phyloP scores from a whole-genome alignment of 1,140 invertebrate species.

The Mesaphorura yosii region DNA sequence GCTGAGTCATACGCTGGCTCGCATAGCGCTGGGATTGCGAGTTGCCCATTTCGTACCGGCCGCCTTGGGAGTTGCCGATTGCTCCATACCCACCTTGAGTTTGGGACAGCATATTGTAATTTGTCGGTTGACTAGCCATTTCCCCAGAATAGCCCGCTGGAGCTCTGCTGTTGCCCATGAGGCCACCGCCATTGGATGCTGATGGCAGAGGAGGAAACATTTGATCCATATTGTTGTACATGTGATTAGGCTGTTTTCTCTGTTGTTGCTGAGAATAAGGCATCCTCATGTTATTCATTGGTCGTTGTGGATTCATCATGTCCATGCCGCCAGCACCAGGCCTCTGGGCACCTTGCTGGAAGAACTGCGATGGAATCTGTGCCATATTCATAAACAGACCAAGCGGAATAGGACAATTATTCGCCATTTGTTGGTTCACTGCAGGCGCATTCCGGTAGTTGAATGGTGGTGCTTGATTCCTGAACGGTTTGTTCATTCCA shows the following conservation, averaged over 20 bases:
- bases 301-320: neutral
- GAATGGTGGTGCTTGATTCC: too few species aligned
- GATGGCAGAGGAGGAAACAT: constrained; percentile 16
- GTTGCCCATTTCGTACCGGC: too few species aligned
- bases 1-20: constrained; percentile 22
- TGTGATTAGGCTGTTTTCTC: neutral
- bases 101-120: constrained; percentile 7
- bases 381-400: constrained; percentile 92
- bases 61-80: constrained; percentile 16
- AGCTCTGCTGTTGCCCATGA: too few species aligned
- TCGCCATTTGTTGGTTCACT: constrained; percentile 4
- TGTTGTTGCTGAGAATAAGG: neutral
- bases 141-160: constrained; percentile 10
- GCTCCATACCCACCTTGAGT: constrained; percentile 4
- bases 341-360: constrained; percentile 38
- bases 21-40: constrained; percentile 14
- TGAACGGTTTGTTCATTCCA: constrained; percentile 7
- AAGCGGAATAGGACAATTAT: constrained; percentile 61
- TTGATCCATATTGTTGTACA: constrained; percentile 8
- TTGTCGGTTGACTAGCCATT: constrained; percentile 18
- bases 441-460: too few species aligned
- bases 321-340: neutral
- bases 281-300: neutral
- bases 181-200: neutral
- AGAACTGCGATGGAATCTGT: constrained; percentile 73